These are phyloP conservation scores for Perca flavescens DNA, from an alignment of 2,113 vertebrate genomes.

Conservation along the genomic window DNA sequence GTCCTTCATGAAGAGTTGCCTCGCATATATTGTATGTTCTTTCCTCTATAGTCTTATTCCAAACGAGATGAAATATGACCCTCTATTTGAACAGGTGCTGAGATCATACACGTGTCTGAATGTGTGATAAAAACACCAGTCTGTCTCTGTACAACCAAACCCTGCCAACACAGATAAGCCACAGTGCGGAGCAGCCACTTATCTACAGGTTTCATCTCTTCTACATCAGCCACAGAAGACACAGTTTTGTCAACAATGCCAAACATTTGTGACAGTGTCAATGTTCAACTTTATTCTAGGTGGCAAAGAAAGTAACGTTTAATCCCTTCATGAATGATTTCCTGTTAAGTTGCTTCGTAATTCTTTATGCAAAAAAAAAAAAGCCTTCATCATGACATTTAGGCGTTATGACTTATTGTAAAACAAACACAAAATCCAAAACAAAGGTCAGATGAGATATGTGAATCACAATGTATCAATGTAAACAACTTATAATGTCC, in stretches of 20 bases:
- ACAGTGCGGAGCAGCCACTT: neutral
- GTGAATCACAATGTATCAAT: neutral
- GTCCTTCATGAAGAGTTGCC: neutral
- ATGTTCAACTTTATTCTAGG: neutral
- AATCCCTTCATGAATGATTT: neutral
- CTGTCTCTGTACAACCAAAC: conserved; percentile 4
- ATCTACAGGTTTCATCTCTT: neutral
- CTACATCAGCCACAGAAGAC: neutral
- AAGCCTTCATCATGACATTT: neutral
- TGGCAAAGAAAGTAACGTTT: neutral
- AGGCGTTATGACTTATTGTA: neutral
- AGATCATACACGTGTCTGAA: neutral
- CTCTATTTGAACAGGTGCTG: conserved; percentile 22
- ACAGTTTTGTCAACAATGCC: neutral
- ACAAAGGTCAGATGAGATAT: neutral
- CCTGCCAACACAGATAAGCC: conserved; percentile 2
- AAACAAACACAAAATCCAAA: neutral
- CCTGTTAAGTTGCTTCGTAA: neutral
- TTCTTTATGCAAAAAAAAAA: neutral
- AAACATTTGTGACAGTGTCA: no score
- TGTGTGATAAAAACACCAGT: neutral
- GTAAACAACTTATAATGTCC: no score
- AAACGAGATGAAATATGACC: neutral
- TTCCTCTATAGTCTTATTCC: neutral
- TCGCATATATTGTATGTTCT: neutral